Base-by-base conservation (phyloP, 2,113 vertebrate genomes). In the Syngnathus typhle region DNA sequence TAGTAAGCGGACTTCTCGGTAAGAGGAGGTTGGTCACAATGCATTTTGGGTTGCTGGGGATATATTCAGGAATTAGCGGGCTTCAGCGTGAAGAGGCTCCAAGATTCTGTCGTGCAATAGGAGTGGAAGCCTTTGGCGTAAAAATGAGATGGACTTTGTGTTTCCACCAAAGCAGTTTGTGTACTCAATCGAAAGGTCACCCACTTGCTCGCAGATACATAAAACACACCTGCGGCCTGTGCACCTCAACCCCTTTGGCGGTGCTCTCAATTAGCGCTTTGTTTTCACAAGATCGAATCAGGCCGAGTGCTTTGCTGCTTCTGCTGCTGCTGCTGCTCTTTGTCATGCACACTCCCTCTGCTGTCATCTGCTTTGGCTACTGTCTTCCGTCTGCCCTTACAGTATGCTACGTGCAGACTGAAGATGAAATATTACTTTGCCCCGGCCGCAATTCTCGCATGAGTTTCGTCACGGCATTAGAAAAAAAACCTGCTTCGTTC, bases 51-150 rank as follows among this genome's bases (percentile, higher is more conserved):
- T 73, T 10, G 21, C 41, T 38, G 46, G 68, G 32, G 43, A 74
- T 66, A 36, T 64, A 74, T 52, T 61, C 27, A 58, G 52, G 36
- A 76, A 71, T 80, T 59, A 72, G 63, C 58, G 16, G 27, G 7
- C 23, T 65, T 61, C 38, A 66, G 64, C 52, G 70, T 41, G 51
- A 51, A 27, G 67, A 39, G 51, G 6, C 67, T 61, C 64, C 54
- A 44, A 62, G 13, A 67, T 55, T 5, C 32, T 76, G 60, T 72
- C 43, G 70, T 73, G 64, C 59, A 75, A 82, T 77, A 52, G 19
- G 51, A 64, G 60, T 23, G n/a, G 64, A 70, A 60, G 12, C 58
- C 70, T 84, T 81, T 75, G 68, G 70, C 80, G 83, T 82, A 71
- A 65, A 71, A 60, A 87, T 75, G 58, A 74, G 72, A 64, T 21